Evolutionary conservation across 2,797 vertebrate species (phyloP), one percentile per base, ranked within the genome.

Genomic region (Pteronotus mesoamericanus): DNA sequence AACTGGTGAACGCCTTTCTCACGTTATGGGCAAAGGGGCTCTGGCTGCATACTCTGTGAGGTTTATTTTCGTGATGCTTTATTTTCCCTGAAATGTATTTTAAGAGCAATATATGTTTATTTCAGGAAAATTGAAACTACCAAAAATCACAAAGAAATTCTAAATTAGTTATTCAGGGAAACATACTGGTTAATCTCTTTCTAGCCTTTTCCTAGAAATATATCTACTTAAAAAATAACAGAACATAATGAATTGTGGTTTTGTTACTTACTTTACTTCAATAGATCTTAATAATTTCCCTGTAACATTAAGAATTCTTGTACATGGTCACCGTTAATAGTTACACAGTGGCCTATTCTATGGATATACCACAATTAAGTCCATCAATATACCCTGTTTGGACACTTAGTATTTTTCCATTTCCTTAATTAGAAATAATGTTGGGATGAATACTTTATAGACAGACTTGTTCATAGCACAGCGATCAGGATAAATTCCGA

Each of bases 71-170:
- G 24, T 24, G 71, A 57, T 64, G 39, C 57, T 93, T 89, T 57
- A 77, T 10, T 94, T 96, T 84, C 82, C 6, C 15, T 89, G 78
- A 95, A 94, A 78, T 18, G 32, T 32, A 88, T 46, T 46, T 59
- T 53, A 84, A 86, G 95, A 83, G 42, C 57, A 89, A 89, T 46
- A 39, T 4, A 93, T 1, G 24, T 82, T 68, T 29, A 85, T 82
- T 48, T 83, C 55, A 74, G 44, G 94, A 91, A 86, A 71, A 61
- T 2, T 87, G 37, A 24, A 78, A 86, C 51, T 83, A 83, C 1
- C 61, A 26, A 85, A 91, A 91, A 84, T 75, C 57, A 69, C 15
- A 86, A 69, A 75, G 39, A 85, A 82, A 95, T 94, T 95, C 72
- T 68, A 59, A 55, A 90, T 18, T 77, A 78, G 51, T 48, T 90